These are phyloP conservation scores for Hormiphora californensis DNA, from an alignment of 37 sponge, comb jelly and placozoan genomes.

Conservation along the genomic window DNA sequence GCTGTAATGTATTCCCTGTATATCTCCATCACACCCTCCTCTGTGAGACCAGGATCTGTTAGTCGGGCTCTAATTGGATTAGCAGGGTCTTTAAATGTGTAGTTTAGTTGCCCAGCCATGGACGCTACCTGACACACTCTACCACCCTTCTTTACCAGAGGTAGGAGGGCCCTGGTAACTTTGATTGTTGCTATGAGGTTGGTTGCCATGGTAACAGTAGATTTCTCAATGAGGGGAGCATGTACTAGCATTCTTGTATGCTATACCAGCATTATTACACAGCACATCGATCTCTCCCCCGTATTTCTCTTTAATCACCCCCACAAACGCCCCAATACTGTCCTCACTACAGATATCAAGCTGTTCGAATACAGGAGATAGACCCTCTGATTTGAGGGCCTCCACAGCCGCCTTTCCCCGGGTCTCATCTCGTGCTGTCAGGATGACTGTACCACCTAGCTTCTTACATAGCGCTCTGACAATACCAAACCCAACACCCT, in stretches of 20 bases:
- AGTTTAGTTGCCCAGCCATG: constrained; percentile 34
- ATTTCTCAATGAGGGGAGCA: constrained; percentile 75
- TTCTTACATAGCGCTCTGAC: constrained; percentile 72
- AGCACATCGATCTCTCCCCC: constrained; percentile 74
- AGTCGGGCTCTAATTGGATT: constrained; percentile 42
- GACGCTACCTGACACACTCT: constrained; percentile 75
- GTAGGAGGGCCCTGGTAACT: constrained; percentile 62
- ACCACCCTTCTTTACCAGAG: constrained; percentile 66
- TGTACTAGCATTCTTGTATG: constrained; percentile 66
- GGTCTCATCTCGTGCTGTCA: constrained; percentile 67
- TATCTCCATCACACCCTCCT: constrained; percentile 61
- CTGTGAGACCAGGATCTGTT: constrained; percentile 59
- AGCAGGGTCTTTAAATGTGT: not conserved
- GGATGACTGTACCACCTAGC: constrained; percentile 76
- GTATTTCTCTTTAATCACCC: not conserved
- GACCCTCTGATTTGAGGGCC: constrained; percentile 63
- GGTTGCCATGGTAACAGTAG: constrained; percentile 59
- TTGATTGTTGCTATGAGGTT: constrained; percentile 81
- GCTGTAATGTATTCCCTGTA: constrained; percentile 70
- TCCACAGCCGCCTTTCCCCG: constrained; percentile 66
- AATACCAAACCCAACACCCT: constrained; percentile 83
- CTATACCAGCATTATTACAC: constrained; percentile 83
- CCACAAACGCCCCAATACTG: constrained; percentile 21
- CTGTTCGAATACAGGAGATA: constrained; percentile 69
- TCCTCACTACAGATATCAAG: constrained; percentile 65